Base-by-base conservation (phyloP, 1,140 invertebrate genomes). In the Gryon sp. region DNA sequence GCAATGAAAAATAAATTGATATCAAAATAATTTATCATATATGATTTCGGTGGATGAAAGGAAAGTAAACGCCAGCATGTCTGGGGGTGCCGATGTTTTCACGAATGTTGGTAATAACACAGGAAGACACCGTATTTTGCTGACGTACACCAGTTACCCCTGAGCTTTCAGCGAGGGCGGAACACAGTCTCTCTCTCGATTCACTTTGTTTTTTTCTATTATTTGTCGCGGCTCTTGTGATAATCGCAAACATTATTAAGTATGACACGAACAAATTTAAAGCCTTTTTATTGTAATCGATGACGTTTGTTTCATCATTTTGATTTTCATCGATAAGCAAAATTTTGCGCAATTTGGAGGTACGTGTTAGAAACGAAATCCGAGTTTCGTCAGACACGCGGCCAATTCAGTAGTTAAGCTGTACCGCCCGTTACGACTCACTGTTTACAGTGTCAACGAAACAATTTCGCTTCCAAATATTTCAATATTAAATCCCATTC, bases 131-230 rank as follows among this genome's bases (percentile, higher is more conserved):
- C 80, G 79, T 77, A 74, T 60, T 77, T n/a, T n/a, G 82, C 38
- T 79, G 82, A 79, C 55, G 66, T 70, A 65, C 72, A 70, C 15
- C 76, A 84, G 83, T 84, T 65, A 78, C 78, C 82, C 80, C 78
- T 78, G 76, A 80, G 80, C 79, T 59, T 52, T 80, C 76, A 36
- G 60, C 41, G 76, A 65, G 77, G 82, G 75, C 76, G 69, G 79
- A 81, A 57, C 46, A n/a, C n/a, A n/a, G n/a, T n/a, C 70, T 36
- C 60, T 46, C 69, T 59, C 40, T 60, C 50, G 43, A 45, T 46
- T 14, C 38, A 57, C 66, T 36, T 50, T 30, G 38, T 41, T n/a
- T n/a, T n/a, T n/a, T n/a, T n/a, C n/a, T 19, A 6, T 6, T 16
- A 19, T 19, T 20, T 11, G 30, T 40, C 48, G 30, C 38, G 11